Conservation (phyloP, 30 jellyfish, hydroid and myxozoan genomes). For the Aurelia sp. region DNA sequence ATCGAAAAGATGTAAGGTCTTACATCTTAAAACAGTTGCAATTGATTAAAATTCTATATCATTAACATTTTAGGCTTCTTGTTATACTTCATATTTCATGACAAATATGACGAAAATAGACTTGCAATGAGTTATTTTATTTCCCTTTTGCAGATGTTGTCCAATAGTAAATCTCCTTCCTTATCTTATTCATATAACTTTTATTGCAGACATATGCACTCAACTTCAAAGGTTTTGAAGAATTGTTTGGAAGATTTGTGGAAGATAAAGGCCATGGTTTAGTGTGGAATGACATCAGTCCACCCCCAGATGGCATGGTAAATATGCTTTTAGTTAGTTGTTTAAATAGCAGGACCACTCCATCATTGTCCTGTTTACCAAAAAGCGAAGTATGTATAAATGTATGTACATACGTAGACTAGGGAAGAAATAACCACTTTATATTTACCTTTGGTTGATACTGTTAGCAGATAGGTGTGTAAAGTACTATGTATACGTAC, state of each 20-base stretch:
- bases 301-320: slow-evolving; percentile 86
- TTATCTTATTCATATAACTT: neutral
- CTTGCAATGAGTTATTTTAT: too few relatives aligned
- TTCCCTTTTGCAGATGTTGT: too few relatives aligned
- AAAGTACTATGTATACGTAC: too few relatives aligned
- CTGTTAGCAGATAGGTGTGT: too few relatives aligned
- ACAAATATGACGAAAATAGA: too few relatives aligned
- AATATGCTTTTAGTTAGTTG: neutral
- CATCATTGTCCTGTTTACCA: neutral
- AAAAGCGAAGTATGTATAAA: too few relatives aligned
- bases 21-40: neutral
- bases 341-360: too few relatives aligned
- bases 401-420: too few relatives aligned
- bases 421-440: too few relatives aligned
- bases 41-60: neutral
- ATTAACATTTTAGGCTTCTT: neutral
- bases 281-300: slow-evolving; percentile 77
- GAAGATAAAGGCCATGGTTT: slow-evolving; percentile 65
- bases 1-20: slow-evolving; percentile 47
- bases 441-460: too few relatives aligned
- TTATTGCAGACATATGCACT: slow-evolving; percentile 50
- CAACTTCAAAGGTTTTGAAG: slow-evolving; percentile 68
- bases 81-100: too few relatives aligned
- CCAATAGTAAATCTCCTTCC: too few relatives aligned
- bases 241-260: slow-evolving; percentile 63